Conservation (phyloP, 2,888 invertebrate species). For the Notodonta ziczac region DNA sequence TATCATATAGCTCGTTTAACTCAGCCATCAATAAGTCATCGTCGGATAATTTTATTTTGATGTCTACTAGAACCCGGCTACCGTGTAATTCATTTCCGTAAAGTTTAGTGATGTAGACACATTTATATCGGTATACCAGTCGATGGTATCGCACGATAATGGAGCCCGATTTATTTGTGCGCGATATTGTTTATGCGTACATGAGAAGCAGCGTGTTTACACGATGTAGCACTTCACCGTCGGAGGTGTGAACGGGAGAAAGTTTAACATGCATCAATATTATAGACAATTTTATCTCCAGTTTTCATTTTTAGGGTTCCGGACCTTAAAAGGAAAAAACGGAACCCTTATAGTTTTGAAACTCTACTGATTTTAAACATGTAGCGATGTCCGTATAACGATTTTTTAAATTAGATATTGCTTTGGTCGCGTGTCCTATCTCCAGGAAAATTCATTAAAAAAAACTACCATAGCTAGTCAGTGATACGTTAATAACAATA, state of each 20-base stretch:
- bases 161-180: conserved; percentile 23
- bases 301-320: too few species aligned
- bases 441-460: too few species aligned
- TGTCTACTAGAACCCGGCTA: conserved; percentile 44
- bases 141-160: conserved; percentile 16
- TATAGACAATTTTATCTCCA: too few species aligned
- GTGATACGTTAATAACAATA: too few species aligned
- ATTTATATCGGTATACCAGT: conserved; percentile 31
- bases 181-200: conserved; percentile 15
- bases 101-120: conserved; percentile 39
- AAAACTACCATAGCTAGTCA: too few species aligned
- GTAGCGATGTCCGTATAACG: too few species aligned
- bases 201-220: conserved; percentile 8
- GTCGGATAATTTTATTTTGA: conserved; percentile 58
- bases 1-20: conserved; percentile 63
- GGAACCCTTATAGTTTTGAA: too few species aligned
- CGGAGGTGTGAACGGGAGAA: background rate
- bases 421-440: too few species aligned
- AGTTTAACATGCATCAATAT: background rate
- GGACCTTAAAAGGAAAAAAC: too few species aligned
- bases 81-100: conserved; percentile 46
- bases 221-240: background rate
- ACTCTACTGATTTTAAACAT: too few species aligned
- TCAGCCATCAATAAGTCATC: conserved; percentile 57
- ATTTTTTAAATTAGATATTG: too few species aligned